phyloP scores from a whole-genome alignment of 1,140 invertebrate species.

The Gonioctena quinquepunctata region DNA sequence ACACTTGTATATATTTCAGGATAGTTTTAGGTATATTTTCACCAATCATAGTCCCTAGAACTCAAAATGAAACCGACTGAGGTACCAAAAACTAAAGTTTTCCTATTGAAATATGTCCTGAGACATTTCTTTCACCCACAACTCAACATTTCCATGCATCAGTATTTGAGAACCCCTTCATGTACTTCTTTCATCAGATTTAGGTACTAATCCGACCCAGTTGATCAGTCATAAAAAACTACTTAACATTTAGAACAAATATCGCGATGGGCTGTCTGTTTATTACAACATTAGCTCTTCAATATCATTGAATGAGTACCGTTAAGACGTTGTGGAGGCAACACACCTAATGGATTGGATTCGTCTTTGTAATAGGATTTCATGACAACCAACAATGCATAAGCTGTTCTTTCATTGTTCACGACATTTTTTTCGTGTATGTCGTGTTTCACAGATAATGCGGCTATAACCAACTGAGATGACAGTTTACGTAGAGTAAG shows the following conservation, averaged over 20 bases:
- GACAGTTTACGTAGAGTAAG: no score
- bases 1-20: no score
- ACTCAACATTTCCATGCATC: no score
- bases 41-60: no score
- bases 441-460: neutral
- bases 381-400: neutral
- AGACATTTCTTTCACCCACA: no score
- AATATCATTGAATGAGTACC: neutral
- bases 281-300: neutral
- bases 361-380: neutral
- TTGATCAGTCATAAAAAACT: neutral
- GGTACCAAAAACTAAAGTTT: no score
- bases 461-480: no score
- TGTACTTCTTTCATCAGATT: neutral
- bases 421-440: neutral
- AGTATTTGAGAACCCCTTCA: no score
- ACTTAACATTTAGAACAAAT: no score
- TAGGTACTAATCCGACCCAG: neutral
- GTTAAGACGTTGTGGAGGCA: neutral
- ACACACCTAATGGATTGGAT: neutral
- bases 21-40: no score
- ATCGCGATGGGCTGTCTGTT: neutral
- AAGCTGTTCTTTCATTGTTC: neutral
- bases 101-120: no score
- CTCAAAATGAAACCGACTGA: no score